phyloP scores from a whole-genome alignment of 2,888 invertebrate genomes.

The Orthonevra nobilis region DNA sequence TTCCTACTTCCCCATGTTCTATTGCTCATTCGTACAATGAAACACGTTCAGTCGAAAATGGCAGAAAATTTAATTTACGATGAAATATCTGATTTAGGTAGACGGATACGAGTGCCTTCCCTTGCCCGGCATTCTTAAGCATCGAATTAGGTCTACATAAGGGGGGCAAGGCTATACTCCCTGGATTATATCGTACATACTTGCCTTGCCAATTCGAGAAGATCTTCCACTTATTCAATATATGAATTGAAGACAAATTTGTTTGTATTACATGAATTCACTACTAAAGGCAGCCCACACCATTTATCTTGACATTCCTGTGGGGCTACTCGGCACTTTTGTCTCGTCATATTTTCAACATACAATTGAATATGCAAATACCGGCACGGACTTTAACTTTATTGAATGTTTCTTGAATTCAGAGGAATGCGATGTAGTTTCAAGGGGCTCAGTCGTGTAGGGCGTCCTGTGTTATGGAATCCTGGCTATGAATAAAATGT shows the following conservation, averaged over 20 bases:
- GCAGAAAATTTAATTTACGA: slow-evolving; percentile 40
- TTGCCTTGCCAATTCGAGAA: neutral
- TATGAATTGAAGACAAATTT: slow-evolving; percentile 52
- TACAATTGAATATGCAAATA: slow-evolving; percentile 44
- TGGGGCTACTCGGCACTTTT: slow-evolving; percentile 14
- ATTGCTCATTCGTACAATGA: slow-evolving; percentile 27
- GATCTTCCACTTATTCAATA: slow-evolving; percentile 44
- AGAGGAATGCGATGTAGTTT: slow-evolving; percentile 17
- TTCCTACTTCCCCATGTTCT: neutral
- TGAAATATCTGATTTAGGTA: slow-evolving; percentile 47
- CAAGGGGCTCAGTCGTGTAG: slow-evolving; percentile 15
- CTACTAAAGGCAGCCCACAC: slow-evolving; percentile 24
- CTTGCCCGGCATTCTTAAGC: neutral
- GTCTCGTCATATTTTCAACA: slow-evolving; percentile 32
- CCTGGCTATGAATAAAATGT: too few relatives aligned
- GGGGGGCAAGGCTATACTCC: neutral
- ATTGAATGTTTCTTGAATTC: slow-evolving; percentile 5
- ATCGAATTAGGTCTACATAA: neutral
- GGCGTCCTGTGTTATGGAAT: too few relatives aligned
- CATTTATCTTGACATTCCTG: slow-evolving; percentile 29
- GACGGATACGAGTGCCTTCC: neutral
- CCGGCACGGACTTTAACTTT: neutral
- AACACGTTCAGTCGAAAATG: slow-evolving; percentile 29
- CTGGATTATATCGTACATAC: neutral
- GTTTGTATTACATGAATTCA: slow-evolving; percentile 53